phyloP scores from a whole-genome alignment of 1,140 invertebrate genomes.

The Macrosteles quadrilineatus region DNA sequence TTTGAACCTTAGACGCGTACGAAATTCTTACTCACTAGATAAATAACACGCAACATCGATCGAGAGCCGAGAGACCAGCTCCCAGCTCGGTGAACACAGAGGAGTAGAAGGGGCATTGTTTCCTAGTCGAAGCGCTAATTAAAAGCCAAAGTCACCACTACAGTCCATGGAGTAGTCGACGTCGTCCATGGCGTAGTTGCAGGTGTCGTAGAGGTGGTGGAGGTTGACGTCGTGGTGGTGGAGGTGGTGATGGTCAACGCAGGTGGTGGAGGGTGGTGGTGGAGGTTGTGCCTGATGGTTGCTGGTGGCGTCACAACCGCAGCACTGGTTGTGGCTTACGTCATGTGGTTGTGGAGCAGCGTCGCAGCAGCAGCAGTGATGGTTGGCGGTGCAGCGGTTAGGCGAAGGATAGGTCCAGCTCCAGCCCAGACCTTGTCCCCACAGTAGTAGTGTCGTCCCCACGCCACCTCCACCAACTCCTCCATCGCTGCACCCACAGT shows the following conservation, averaged over 20 bases:
- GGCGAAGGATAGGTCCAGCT: neutral
- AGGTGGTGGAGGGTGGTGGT: neutral
- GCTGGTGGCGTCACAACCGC: slow-evolving; percentile 17
- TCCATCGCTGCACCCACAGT: neutral
- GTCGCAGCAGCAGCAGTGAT: slow-evolving; percentile 15
- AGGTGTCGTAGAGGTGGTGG: neutral
- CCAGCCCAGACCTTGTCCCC: slow-evolving; percentile 25
- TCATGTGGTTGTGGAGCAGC: neutral
- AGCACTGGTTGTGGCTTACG: slow-evolving; percentile 26
- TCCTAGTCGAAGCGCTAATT: neutral
- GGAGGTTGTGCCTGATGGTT: neutral
- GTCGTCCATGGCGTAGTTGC: slow-evolving; percentile 15
- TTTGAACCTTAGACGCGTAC: too few species aligned
- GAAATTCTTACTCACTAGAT: neutral
- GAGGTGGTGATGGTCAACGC: neutral
- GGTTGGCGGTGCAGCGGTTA: neutral
- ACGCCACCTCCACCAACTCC: neutral
- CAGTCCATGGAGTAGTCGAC: slow-evolving; percentile 28
- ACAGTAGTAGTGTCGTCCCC: slow-evolving; percentile 20
- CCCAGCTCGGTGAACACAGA: slow-evolving; percentile 13
- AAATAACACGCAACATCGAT: neutral
- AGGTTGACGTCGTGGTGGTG: slow-evolving; percentile 13
- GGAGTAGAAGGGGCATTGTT: neutral
- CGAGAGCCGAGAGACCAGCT: slow-evolving; percentile 18
- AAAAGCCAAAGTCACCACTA: slow-evolving; percentile 29